phyloP scores from a whole-genome alignment of 2,888 invertebrate species.

The Anarsia innoxiella region DNA sequence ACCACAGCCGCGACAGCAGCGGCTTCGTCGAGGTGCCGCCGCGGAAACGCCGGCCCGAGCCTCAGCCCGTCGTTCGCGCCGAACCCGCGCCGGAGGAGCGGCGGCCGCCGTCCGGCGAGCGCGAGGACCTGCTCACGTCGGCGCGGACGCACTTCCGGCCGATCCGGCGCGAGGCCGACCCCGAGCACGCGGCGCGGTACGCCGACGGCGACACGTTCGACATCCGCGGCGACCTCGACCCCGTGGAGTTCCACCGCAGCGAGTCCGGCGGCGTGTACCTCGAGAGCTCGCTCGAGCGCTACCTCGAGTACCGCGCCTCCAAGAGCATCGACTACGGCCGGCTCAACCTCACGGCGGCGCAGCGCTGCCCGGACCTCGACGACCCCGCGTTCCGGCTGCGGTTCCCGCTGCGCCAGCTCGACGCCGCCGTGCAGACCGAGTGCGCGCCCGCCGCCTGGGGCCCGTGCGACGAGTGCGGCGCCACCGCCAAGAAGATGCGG shows the following conservation, averaged over 20 bases:
- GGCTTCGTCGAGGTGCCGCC: conserved; percentile 77
- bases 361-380: conserved; percentile 50
- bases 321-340: conserved; percentile 57
- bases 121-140: conserved; percentile 85
- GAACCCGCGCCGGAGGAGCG: conserved; percentile 69
- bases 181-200: conserved; percentile 48
- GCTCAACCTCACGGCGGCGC: conserved; percentile 46
- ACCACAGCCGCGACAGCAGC: conserved; percentile 77
- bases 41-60: conserved; percentile 79
- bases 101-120: conserved; percentile 41
- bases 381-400: conserved; percentile 77
- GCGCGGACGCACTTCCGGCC: conserved; percentile 89
- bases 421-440: conserved; percentile 54
- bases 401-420: conserved; percentile 73
- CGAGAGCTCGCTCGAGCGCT: conserved; percentile 66
- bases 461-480: conserved; percentile 51
- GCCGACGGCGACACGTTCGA: conserved; percentile 85
- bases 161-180: conserved; percentile 76
- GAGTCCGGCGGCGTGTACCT: conserved; percentile 78
- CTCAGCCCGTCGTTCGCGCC: conserved; percentile 68
- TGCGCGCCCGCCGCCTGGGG: conserved; percentile 28
- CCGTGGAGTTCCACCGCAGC: conserved; percentile 79
- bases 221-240: conserved; percentile 77
- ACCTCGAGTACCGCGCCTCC: conserved; percentile 70
- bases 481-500: conserved; percentile 54